A percentile compares a stretch with the other conserved stretches of the same genome.
Conservation (phyloP, 2,797 vertebrate species). For the Lerista edwardsae region DNA sequence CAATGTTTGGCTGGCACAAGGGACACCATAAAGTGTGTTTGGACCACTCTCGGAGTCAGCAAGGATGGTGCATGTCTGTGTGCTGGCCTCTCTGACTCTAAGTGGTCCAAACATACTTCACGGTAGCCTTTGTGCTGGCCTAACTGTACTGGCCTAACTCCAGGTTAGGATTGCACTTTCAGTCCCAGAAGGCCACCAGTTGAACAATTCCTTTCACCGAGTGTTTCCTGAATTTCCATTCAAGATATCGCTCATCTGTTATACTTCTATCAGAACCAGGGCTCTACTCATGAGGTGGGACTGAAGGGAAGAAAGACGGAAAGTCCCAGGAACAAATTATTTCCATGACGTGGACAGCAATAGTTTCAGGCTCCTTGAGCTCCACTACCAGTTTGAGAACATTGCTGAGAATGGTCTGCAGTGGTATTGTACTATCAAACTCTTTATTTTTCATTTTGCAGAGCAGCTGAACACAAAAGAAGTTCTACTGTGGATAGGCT, state of each 20-base stretch:
- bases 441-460: conserved; percentile 63
- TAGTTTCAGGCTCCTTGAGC: not conserved
- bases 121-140: too few species aligned
- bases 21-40: too few species aligned
- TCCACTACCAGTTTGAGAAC: not conserved
- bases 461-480: conserved; percentile 82
- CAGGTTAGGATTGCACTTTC: too few species aligned
- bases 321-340: not conserved
- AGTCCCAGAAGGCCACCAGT: too few species aligned
- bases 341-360: not conserved
- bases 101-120: too few species aligned
- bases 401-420: not conserved
- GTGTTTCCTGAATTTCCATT: not conserved
- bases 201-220: too few species aligned
- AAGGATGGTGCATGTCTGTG: too few species aligned
- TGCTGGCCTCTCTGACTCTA: too few species aligned
- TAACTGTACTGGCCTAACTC: too few species aligned
- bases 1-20: too few species aligned
- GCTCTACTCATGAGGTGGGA: not conserved
- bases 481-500: conserved; percentile 87
- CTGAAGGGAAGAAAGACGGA: too few species aligned
- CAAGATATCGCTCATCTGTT: not conserved
- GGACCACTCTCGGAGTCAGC: too few species aligned
- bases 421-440: not conserved
- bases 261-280: not conserved